Evolutionary conservation across 2,113 vertebrate species (phyloP).

Genomic region (Lota lota): DNA sequence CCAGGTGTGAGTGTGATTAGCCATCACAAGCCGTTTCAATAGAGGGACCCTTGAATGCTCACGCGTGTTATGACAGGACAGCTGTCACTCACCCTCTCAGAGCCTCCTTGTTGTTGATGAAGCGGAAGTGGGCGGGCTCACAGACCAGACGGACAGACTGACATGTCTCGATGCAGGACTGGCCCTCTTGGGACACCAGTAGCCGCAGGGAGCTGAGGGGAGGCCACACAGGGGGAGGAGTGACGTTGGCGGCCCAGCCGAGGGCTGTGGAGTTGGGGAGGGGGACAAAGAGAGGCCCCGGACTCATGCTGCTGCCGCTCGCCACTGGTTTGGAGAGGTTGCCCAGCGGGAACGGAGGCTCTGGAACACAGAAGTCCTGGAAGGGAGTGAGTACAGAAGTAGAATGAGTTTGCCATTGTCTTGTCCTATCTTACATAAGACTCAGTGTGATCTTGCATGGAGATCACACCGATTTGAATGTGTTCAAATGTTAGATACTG

Average conservation of each 20-base stretch:
- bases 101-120: slow-evolving; percentile 89
- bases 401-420: neutral
- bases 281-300: slow-evolving; percentile 66
- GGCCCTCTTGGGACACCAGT: slow-evolving; percentile 78
- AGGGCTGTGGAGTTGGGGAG: slow-evolving; percentile 82
- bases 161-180: slow-evolving; percentile 85
- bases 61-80: neutral
- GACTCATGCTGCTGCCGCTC: slow-evolving; percentile 57
- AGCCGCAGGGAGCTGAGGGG: slow-evolving; percentile 80
- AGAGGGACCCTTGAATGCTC: too few relatives aligned
- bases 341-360: slow-evolving; percentile 52
- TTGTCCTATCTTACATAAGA: too few relatives aligned
- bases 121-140: slow-evolving; percentile 90
- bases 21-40: too few relatives aligned
- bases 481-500: too few relatives aligned
- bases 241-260: slow-evolving; percentile 75
- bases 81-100: slow-evolving; percentile 79
- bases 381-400: slow-evolving; percentile 1
- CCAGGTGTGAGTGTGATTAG: too few relatives aligned
- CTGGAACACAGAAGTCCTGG: slow-evolving; percentile 85
- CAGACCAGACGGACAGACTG: slow-evolving; percentile 79
- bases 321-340: slow-evolving; percentile 65
- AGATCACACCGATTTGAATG: too few relatives aligned
- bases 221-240: slow-evolving; percentile 78
- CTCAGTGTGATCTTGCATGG: too few relatives aligned